These are phyloP conservation scores for Cirrhinus mrigala DNA, from an alignment of 2,797 vertebrate genomes.

Conservation along the genomic window DNA sequence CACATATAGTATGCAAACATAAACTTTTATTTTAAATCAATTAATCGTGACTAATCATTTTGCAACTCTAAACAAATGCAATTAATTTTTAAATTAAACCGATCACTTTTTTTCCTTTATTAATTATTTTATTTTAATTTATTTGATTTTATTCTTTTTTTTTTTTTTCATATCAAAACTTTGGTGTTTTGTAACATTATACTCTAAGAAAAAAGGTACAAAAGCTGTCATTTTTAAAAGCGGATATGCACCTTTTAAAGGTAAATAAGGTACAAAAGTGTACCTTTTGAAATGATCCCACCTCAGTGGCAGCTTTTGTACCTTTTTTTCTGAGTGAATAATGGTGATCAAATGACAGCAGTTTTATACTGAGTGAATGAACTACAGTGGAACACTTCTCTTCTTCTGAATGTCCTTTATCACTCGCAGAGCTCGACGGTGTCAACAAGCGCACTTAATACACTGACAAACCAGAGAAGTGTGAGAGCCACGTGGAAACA, in stretches of 20 bases:
- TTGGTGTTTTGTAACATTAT: background rate
- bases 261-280: background rate
- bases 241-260: background rate
- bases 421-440: conserved; percentile 34
- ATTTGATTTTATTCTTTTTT: too few relatives aligned
- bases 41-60: too few relatives aligned
- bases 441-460: conserved; percentile 57
- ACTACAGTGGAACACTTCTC: background rate
- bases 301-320: background rate
- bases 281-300: too few relatives aligned
- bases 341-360: too few relatives aligned
- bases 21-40: too few relatives aligned
- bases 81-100: too few relatives aligned
- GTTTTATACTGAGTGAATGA: background rate
- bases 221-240: background rate
- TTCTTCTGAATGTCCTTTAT: background rate
- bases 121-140: too few relatives aligned
- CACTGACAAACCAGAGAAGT: conserved; percentile 51
- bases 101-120: too few relatives aligned
- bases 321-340: background rate
- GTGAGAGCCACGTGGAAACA: conserved; percentile 46
- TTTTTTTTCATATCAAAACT: background rate
- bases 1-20: too few relatives aligned
- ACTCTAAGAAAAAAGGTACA: background rate
- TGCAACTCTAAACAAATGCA: too few relatives aligned